A percentile compares a stretch with the other conserved stretches of the same genome.
These are phyloP conservation scores for Amazona vittata DNA, from an alignment of 2,113 vertebrate genomes.

Conservation along the genomic window DNA sequence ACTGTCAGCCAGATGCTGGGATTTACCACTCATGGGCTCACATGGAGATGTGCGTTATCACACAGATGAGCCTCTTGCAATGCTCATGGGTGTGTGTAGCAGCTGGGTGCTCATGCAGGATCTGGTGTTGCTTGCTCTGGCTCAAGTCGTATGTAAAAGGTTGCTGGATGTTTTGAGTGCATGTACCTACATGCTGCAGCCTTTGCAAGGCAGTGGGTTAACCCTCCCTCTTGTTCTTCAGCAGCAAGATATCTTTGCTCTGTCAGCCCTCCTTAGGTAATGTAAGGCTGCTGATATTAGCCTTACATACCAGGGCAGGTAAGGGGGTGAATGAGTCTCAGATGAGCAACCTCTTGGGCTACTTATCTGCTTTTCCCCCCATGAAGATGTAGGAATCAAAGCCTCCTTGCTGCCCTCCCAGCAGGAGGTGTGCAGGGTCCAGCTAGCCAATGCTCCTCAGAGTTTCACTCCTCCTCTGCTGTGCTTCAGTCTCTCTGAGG, in stretches of 20 bases:
- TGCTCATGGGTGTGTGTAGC: fast-evolving
- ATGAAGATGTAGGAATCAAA: background rate
- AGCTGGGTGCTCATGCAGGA: background rate
- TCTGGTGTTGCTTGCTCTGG: background rate
- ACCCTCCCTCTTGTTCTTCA: background rate
- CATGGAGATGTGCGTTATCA: fast-evolving
- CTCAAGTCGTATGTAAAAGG: background rate
- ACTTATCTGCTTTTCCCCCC: background rate
- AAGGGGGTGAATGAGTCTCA: background rate
- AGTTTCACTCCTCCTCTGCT: background rate
- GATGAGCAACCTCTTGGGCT: background rate
- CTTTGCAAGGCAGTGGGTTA: background rate
- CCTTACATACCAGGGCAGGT: background rate
- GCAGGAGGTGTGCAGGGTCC: background rate
- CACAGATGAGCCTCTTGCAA: background rate
- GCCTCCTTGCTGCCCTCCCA: background rate
- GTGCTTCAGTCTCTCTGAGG: background rate
- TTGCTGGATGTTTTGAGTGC: background rate
- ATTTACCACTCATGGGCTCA: background rate
- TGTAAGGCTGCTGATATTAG: background rate
- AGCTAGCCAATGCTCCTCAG: background rate
- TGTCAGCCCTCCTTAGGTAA: background rate
- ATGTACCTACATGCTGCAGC: background rate
- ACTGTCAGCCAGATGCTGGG: background rate
- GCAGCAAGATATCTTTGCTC: background rate